These are phyloP conservation scores for Gryllus bimaculatus DNA, from an alignment of 1,140 invertebrate genomes.

Conservation along the genomic window DNA sequence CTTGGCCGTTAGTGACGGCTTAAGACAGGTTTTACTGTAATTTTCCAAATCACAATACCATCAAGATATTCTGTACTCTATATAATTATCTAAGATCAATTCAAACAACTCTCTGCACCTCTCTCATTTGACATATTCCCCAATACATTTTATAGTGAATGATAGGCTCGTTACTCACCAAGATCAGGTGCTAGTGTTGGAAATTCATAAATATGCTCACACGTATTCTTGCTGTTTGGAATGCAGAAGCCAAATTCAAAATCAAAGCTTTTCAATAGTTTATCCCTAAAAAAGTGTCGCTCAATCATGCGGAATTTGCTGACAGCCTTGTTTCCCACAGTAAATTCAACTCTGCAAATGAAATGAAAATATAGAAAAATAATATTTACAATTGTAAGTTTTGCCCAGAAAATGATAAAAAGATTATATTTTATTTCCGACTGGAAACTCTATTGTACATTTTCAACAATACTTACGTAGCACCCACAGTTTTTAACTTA, in stretches of 20 bases:
- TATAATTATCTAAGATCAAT: too few relatives aligned
- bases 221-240: constrained; percentile 93
- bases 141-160: too few relatives aligned
- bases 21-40: too few relatives aligned
- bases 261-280: constrained; percentile 94
- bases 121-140: too few relatives aligned
- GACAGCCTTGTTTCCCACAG: constrained; percentile 81
- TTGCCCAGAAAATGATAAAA: neutral
- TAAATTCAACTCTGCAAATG: constrained; percentile 82
- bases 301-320: constrained; percentile 98
- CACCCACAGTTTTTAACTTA: constrained; percentile 91
- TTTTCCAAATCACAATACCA: too few relatives aligned
- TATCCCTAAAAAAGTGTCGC: constrained; percentile 90
- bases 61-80: too few relatives aligned
- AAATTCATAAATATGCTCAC: constrained; percentile 99
- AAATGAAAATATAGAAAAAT: neutral
- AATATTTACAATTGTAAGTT: too few relatives aligned
- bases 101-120: too few relatives aligned
- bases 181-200: constrained; percentile 75
- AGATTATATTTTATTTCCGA: too few relatives aligned
- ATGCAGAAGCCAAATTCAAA: constrained; percentile 99
- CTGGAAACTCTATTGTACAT: too few relatives aligned
- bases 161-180: constrained; percentile 48
- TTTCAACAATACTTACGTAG: constrained; percentile 62
- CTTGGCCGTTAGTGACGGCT: too few relatives aligned